These are phyloP conservation scores for Heteractis magnifica DNA, from an alignment of 92 coral and sea anemone species.

Conservation along the genomic window DNA sequence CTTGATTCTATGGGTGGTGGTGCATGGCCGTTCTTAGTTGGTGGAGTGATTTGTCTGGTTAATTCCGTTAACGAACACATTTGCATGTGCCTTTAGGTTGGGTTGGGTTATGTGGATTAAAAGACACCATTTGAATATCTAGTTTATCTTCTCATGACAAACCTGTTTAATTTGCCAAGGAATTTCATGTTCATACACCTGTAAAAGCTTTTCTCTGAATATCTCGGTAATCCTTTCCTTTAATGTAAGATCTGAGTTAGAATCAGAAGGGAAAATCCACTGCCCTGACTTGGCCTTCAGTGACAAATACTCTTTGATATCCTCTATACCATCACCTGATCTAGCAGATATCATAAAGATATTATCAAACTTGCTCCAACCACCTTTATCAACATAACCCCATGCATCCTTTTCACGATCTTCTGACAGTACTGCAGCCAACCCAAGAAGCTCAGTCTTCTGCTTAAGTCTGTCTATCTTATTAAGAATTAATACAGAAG, in stretches of 20 bases:
- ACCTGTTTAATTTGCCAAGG: conserved; percentile 98
- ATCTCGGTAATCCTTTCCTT: conserved; percentile 77
- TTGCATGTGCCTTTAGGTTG: too few species aligned
- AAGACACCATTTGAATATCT: neutral
- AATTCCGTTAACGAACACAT: too few species aligned
- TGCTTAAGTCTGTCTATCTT: conserved; percentile 74
- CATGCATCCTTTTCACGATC: conserved; percentile 85
- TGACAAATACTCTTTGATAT: conserved; percentile 65
- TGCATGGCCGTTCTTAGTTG: too few species aligned
- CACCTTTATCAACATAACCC: conserved; percentile 77
- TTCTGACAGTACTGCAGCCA: conserved; percentile 67
- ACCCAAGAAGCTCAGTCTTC: conserved; percentile 67
- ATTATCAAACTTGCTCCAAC: conserved; percentile 83
- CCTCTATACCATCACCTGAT: conserved; percentile 86
- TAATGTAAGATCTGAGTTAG: conserved; percentile 62
- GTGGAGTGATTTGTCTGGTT: too few species aligned
- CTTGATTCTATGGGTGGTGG: too few species aligned
- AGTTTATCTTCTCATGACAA: conserved; percentile 2
- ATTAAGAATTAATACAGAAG: conserved; percentile 79
- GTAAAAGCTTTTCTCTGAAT: conserved; percentile 87
- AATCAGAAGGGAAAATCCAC: conserved; percentile 81
- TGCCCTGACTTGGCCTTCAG: conserved; percentile 64
- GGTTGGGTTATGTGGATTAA: too few species aligned
- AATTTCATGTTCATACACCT: conserved; percentile 90
- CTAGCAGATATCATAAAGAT: conserved; percentile 88